Base-by-base conservation (phyloP, 2,888 invertebrate genomes). In the Pristionchus exspectatus region DNA sequence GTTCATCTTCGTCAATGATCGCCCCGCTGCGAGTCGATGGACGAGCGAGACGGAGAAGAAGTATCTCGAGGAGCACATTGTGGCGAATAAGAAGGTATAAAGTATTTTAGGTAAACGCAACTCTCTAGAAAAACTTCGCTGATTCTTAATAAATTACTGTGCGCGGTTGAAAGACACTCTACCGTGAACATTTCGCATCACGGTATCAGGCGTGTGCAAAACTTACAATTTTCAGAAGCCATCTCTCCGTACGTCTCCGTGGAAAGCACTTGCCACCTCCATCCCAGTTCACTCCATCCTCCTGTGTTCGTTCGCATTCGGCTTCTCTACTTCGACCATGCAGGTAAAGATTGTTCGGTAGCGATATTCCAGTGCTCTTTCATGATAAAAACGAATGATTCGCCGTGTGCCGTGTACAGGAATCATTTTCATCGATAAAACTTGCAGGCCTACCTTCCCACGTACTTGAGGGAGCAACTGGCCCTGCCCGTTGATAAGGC, bases 241-340 rank as follows among this genome's bases (percentile, higher is more conserved):
- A 5, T 88, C 87, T 10, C 21, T 77, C 2, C 44, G 63, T n/a
- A 59, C 77, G 0, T 63, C 81, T 30, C 88, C 88, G 2, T 88
- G 81, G 81, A n/a, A 27, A 14, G 77, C 81, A 7, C 77, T 81
- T 16, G 21, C 66, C 59, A 69, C 54, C 16, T 88, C 88, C 44
- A 9, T 69, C 4, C 88, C 88, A 24, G 63, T 77, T 10, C 88
- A 77, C 44, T 77, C 88, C 33, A 88, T 81, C 50, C 10, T 88
- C 9, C n/a, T 63, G 3, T 88, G 81, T 81, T 88, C 88, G 0
- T 88, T 88, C 33, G 87, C 87, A 27, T 88, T 88, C 87, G 87
- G 87, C 4, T 88, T 88, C 87, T 88, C 87, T 16, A 88, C 87
- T 9, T 88, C 87, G 14, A 88, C 87, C 10, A 74, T 88, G 87